Base-by-base conservation (phyloP, 2,113 vertebrate species). In the Aegotheles bennettii region DNA sequence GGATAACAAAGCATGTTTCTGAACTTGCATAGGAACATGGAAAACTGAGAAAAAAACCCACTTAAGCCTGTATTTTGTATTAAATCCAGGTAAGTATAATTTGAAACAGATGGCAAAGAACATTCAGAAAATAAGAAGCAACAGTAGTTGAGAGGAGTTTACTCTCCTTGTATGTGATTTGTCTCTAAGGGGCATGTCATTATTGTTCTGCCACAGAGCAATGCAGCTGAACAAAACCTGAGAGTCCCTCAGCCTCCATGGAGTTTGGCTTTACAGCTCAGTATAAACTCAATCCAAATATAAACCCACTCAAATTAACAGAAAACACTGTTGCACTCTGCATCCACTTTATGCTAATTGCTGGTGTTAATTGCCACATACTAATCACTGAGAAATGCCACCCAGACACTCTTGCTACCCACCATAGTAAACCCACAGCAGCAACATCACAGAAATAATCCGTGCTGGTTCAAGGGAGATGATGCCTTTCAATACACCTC, bases 21-120 rank as follows among this genome's bases (percentile, higher is more conserved):
- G 67, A 71, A 74, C 7, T 74, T 63, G 12, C 54, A 75, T 0
- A 51, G 65, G 42, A 43, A 74, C 0, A 0, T 12, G 14, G 79
- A 87, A 75, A 89, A 54, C 13, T 50, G 60, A 45, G 35, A 29
- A 36, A 13, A 61, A 54, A 13, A 8, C 11, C 3, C 2, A 33
- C 1, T 4, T 47, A 74, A 86, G 50, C 6, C 9, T 51, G 0
- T 17, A 43, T 17, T 71, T 81, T 75, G 43, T 28, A 82, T 43
- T 60, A 89, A 78, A 68, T 38, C 3, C 13, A 74, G 9, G 13
- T 45, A 86, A 77, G 13, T 35, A 64, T 48, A 42, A 74, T 53
- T 76, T 56, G 31, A 92, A 94, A 68, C n/a, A 42, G 9, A 35
- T 19, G 53, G 36, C 31, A 50, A 90, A 53, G 14, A 93, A 61